Evolutionary conservation across 2,888 invertebrate genomes (phyloP).

Genomic region (Ochropacha duplaris): DNA sequence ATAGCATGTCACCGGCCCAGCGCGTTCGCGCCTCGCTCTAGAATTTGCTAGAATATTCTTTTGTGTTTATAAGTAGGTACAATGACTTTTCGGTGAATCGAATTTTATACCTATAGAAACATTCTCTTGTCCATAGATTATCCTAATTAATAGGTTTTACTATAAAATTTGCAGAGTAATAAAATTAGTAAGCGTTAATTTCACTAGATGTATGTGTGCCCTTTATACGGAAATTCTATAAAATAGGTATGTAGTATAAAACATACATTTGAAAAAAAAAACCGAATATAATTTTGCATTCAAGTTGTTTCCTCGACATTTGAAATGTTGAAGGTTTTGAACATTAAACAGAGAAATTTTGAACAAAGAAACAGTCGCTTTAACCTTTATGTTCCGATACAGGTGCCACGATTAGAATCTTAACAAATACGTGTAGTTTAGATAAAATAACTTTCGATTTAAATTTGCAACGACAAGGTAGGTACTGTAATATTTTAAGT

Average conservation of each 20-base stretch:
- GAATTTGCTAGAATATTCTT: constrained; percentile 74
- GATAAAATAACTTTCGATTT: constrained; percentile 5
- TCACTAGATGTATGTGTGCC: too few species aligned
- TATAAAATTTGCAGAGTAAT: too few species aligned
- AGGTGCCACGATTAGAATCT: constrained; percentile 56
- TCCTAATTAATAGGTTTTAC: background rate
- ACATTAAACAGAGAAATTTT: constrained; percentile 15
- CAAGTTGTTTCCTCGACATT: constrained; percentile 17
- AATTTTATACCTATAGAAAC: constrained; percentile 12
- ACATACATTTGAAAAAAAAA: background rate
- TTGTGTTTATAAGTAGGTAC: constrained; percentile 62
- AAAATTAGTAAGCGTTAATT: too few species aligned
- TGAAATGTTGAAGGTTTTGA: constrained; percentile 27
- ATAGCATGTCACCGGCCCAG: constrained; percentile 71
- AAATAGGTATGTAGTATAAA: too few species aligned
- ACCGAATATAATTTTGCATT: background rate
- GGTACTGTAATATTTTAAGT: background rate
- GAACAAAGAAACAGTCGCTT: constrained; percentile 32
- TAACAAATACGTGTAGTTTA: constrained; percentile 33
- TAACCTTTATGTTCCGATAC: constrained; percentile 40
- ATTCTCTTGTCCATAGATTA: background rate
- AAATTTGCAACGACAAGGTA: background rate
- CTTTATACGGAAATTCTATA: too few species aligned
- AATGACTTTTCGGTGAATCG: constrained; percentile 40
- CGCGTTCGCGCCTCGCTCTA: constrained; percentile 71